phyloP scores from a whole-genome alignment of 2,113 vertebrate species.

The Xenopus borealis region DNA sequence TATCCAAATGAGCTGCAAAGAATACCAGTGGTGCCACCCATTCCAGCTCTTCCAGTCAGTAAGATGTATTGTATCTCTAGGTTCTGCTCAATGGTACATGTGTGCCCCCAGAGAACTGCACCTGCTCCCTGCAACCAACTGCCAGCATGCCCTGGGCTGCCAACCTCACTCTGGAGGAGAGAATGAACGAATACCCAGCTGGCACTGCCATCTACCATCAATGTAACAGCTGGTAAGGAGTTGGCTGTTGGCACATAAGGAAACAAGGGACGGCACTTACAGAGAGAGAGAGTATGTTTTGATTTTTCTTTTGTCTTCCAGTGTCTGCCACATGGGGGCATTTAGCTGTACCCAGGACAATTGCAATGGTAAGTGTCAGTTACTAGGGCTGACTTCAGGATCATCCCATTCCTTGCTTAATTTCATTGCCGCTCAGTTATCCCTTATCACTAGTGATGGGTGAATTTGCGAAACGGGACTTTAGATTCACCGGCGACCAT shows the following conservation, averaged over 20 bases:
- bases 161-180: conserved; percentile 57
- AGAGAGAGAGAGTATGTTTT: background rate
- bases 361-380: conserved; percentile 69
- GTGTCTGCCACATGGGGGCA: conserved; percentile 65
- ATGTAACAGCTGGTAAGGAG: conserved; percentile 78
- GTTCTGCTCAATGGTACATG: conserved; percentile 67
- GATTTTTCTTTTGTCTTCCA: conserved; percentile 39
- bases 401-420: too few relatives aligned
- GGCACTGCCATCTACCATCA: conserved; percentile 61
- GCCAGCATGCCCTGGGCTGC: conserved; percentile 49
- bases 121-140: conserved; percentile 59
- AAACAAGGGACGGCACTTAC: background rate
- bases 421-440: too few relatives aligned
- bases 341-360: conserved; percentile 69
- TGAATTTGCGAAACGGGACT: too few relatives aligned
- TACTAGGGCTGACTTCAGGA: too few relatives aligned
- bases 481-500: too few relatives aligned
- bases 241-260: background rate
- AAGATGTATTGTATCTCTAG: conserved; percentile 47
- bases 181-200: conserved; percentile 53
- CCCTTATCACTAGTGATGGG: too few relatives aligned
- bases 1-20: too few relatives aligned
- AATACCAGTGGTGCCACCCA: too few relatives aligned
- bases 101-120: conserved; percentile 59
- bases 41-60: too few relatives aligned